Percentiles rank a stretch among this genome's conserved stretches.
phyloP scores from a whole-genome alignment of 1,140 invertebrate species.

The Carcinoscorpius rotundicauda region DNA sequence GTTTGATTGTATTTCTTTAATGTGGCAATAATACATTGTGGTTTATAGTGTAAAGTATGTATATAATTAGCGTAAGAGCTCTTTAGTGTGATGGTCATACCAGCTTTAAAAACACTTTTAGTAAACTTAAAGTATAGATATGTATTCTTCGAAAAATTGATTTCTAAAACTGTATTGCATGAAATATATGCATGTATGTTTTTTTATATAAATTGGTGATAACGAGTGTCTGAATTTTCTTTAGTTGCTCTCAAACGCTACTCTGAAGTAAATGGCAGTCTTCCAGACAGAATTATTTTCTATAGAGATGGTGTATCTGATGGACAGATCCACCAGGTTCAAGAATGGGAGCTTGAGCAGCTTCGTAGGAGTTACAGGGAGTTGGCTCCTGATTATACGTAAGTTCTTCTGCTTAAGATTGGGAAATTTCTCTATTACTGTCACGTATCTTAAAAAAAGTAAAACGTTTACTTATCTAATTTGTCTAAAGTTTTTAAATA shows the following conservation, averaged over 20 bases:
- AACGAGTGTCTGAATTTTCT: not conserved
- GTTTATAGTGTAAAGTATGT: too few relatives aligned
- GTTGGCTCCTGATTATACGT: not conserved
- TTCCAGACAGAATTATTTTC: conserved; percentile 35
- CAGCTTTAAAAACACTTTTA: not conserved
- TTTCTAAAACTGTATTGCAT: not conserved
- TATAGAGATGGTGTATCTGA: conserved; percentile 42
- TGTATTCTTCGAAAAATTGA: not conserved
- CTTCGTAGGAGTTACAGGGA: not conserved
- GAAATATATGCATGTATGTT: conserved; percentile 1
- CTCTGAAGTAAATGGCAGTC: conserved; percentile 27
- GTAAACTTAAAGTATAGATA: not conserved
- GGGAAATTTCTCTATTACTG: too few relatives aligned
- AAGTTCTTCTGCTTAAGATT: not conserved
- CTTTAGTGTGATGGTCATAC: not conserved
- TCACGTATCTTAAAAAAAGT: too few relatives aligned
- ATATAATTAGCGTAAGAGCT: too few relatives aligned
- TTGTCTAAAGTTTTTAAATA: too few relatives aligned
- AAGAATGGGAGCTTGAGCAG: conserved; percentile 34
- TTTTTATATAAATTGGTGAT: not conserved
- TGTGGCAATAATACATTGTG: too few relatives aligned
- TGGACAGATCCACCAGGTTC: conserved; percentile 34
- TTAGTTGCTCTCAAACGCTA: conserved; percentile 32
- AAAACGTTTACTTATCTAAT: too few relatives aligned
- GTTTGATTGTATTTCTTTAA: too few relatives aligned